Conservation (phyloP, 2,113 vertebrate species). For the Chaetodon trifascialis region DNA sequence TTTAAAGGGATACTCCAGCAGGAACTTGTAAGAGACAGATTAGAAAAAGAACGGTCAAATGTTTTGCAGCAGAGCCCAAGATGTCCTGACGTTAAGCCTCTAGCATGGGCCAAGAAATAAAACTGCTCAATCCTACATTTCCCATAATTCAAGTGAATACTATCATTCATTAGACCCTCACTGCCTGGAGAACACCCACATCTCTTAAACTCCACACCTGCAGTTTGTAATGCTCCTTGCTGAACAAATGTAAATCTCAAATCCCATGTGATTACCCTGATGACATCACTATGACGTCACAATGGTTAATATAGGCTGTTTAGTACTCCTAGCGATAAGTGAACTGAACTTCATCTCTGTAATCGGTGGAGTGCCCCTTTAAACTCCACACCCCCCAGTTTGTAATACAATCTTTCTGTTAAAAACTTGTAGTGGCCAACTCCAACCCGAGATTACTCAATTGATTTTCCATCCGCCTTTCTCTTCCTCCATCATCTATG, state of each 20-base stretch:
- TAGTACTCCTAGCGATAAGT: not conserved
- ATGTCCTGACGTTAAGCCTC: not conserved
- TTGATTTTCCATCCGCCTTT: constrained; percentile 17
- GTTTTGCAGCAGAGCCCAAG: not conserved
- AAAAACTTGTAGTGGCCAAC: not conserved
- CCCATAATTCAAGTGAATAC: not conserved
- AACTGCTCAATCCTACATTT: not conserved
- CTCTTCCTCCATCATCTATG: constrained; percentile 20
- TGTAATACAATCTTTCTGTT: not conserved
- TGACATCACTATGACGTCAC: constrained; percentile 26
- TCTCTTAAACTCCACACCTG: not conserved
- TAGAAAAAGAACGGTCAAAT: not conserved
- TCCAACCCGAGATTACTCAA: not conserved
- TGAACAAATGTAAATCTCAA: not conserved
- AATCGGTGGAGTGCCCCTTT: not conserved
- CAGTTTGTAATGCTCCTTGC: not conserved
- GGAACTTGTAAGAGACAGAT: not conserved
- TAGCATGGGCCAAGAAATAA: not conserved
- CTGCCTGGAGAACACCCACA: constrained; percentile 1
- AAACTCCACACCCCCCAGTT: not conserved
- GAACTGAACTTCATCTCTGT: not conserved
- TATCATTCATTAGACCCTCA: not conserved
- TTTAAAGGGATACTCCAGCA: too few species aligned
- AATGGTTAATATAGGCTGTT: not conserved
- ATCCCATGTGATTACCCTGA: not conserved